Conservation (phyloP, 2,113 vertebrate species). For the Myotis brandtii region DNA sequence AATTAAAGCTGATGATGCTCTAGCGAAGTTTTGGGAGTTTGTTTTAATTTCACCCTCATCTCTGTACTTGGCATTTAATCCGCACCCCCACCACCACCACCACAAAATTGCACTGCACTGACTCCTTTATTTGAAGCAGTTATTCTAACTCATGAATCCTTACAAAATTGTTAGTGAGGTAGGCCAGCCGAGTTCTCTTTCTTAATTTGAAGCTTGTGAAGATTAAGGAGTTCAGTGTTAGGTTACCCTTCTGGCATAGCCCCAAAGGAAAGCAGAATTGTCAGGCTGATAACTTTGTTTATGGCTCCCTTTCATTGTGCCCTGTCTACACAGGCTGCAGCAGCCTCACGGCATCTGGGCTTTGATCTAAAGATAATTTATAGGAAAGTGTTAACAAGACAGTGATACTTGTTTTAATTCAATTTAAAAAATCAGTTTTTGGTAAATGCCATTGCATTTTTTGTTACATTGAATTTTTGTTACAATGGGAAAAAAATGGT, state of each 20-base stretch:
- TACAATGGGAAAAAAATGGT: background rate
- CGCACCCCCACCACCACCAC: background rate
- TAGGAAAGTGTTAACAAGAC: background rate
- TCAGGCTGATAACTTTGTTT: background rate
- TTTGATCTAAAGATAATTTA: slow-evolving; percentile 42
- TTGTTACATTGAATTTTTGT: background rate
- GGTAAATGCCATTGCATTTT: background rate
- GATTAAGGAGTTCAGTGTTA: background rate
- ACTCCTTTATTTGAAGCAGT: background rate
- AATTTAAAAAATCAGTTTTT: background rate
- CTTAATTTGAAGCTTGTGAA: background rate
- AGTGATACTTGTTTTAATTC: slow-evolving; percentile 5
- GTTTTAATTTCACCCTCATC: slow-evolving; percentile 15
- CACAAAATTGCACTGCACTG: background rate
- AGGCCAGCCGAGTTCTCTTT: background rate
- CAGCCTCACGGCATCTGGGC: background rate
- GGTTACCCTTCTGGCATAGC: background rate
- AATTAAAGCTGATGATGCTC: slow-evolving; percentile 37
- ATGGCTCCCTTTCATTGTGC: background rate
- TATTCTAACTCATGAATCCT: background rate
- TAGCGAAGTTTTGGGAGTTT: background rate
- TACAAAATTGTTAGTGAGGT: background rate
- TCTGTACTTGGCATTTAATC: background rate
- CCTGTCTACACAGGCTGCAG: background rate
- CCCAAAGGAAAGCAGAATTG: background rate